A percentile compares a stretch with the other conserved stretches of the same genome.
Evolutionary conservation across 2,888 invertebrate genomes (phyloP).

Genomic region (Gisinianus flammeolus): DNA sequence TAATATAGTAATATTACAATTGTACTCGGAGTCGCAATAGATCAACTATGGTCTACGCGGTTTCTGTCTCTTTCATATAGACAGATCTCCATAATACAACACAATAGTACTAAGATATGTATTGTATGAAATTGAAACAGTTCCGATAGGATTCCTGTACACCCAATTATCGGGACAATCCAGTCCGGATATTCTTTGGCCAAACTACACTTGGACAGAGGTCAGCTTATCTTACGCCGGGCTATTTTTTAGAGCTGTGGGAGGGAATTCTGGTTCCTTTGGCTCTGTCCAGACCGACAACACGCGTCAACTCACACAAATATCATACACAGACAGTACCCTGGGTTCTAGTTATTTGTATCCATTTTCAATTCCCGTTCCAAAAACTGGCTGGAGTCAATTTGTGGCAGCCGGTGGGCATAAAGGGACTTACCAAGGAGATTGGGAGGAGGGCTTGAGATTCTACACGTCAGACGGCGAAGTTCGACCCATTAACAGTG

Average conservation of each 20-base stretch:
- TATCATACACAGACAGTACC: background rate
- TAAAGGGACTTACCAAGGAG: background rate
- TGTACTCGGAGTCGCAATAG: no score
- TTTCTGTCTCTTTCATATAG: no score
- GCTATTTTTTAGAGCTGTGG: background rate
- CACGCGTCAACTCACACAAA: background rate
- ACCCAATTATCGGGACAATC: background rate
- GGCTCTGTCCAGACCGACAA: background rate
- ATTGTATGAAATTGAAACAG: no score
- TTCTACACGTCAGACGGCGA: background rate
- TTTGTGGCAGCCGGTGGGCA: background rate
- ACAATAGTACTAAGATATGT: no score
- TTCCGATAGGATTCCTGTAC: conserved; percentile 7
- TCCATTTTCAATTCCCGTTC: background rate
- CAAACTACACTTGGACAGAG: background rate
- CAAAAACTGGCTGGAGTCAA: background rate
- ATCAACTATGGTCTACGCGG: no score
- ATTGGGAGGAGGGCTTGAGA: background rate
- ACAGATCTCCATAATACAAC: no score
- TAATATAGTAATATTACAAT: no score
- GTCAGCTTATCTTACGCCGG: background rate
- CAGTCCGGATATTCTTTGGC: background rate
- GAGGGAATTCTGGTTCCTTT: background rate
- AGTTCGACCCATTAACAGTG: background rate
- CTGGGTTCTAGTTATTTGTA: no score